Base-by-base conservation (phyloP, 2,888 invertebrate species). In the Hypena proboscidalis region DNA sequence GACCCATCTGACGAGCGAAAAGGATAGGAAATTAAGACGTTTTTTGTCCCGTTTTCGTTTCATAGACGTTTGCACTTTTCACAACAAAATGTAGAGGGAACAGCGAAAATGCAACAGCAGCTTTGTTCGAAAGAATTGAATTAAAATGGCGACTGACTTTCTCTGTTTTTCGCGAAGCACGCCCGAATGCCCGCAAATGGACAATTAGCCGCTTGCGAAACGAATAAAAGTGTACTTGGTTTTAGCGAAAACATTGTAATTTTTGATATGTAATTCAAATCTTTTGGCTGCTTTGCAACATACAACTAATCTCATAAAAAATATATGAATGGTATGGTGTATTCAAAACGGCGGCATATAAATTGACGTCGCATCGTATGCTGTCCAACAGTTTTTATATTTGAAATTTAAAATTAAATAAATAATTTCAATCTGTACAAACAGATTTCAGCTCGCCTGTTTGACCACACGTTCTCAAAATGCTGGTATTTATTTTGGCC, bases 101-200 rank as follows among this genome's bases (percentile, higher is more conserved):
- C 66, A 64, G 70, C 70, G 76, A 79, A 85, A 84, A 83, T 80
- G 83, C 83, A 78, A 74, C 78, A 74, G 73, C 75, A 79, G 83
- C 83, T 83, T 85, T 82, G 84, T 84, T 75, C 78, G 64, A 67
- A 81, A 81, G 83, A 88, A 88, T 86, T 87, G 85, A 87, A 86
- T 87, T 87, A 88, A 85, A 86, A 88, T 83, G 82, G 85, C 77
- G 78, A 74, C 77, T 67, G 74, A 53, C 70, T 74, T 82, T 77
- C 72, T 79, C 76, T 84, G 83, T 85, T 86, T 87, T 89, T 85
- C 78, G 77, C 76, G 70, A 71, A 56, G 71, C 67, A 63, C 80
- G 84, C 82, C 76, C 81, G 74, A 80, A 77, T 83, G 80, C 78
- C 82, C 85, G 74, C 85, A 85, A 89, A 87, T 87, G 84, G 86